Evolutionary conservation across 2,113 vertebrate genomes (phyloP).

Genomic region (Sinosuthora webbiana): DNA sequence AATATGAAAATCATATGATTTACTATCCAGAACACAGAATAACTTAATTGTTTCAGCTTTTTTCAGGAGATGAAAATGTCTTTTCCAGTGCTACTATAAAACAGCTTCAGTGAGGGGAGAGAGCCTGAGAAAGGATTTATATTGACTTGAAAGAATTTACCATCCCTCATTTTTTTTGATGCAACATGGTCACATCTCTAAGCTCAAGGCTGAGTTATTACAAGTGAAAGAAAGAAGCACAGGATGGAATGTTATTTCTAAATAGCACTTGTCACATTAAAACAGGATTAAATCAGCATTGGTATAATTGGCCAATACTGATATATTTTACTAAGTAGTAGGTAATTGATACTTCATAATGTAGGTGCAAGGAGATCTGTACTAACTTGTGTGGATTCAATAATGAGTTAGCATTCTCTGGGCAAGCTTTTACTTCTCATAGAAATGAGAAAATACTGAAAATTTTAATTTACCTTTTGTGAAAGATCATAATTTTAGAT

Average conservation of each 20-base stretch:
- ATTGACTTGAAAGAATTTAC: background rate
- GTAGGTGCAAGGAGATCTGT: background rate
- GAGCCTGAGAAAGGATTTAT: background rate
- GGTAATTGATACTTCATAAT: background rate
- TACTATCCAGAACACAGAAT: background rate
- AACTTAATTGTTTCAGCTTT: background rate
- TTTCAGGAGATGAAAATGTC: background rate
- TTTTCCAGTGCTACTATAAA: background rate
- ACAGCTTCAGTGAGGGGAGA: background rate
- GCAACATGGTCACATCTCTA: accelerated
- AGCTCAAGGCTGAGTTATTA: background rate
- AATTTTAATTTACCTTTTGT: background rate
- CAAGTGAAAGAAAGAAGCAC: background rate
- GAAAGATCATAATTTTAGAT: background rate
- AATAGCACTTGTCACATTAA: background rate
- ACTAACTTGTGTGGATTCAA: background rate
- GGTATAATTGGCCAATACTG: background rate
- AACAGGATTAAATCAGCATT: background rate
- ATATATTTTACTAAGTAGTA: background rate
- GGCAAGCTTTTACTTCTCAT: background rate
- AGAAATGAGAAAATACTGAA: background rate
- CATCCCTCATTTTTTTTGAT: background rate
- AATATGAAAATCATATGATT: background rate
- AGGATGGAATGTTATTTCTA: background rate
- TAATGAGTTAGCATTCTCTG: background rate